Evolutionary conservation across 2,113 vertebrate species (phyloP).

Genomic region (Sapajus apella): DNA sequence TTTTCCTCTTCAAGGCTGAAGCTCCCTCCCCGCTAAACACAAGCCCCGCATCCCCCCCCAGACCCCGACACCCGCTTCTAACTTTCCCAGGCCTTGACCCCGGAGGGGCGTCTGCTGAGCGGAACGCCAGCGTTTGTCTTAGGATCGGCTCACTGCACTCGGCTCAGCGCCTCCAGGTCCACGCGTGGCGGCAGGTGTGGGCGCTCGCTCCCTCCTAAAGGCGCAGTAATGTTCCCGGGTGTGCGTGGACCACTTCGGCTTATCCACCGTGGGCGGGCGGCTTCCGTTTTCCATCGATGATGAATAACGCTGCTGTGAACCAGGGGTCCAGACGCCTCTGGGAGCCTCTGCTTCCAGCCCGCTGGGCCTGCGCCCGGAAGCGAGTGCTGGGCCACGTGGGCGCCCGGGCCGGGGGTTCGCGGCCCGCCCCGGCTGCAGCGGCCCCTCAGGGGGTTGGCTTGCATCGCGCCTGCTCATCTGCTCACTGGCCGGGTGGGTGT

Average conservation of each 20-base stretch:
- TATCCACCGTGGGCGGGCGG: too few species aligned
- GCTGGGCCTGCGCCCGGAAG: background rate
- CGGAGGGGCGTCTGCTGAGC: accelerated
- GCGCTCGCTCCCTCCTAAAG: background rate
- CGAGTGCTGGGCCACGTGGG: background rate
- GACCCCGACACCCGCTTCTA: background rate
- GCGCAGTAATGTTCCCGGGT: too few species aligned
- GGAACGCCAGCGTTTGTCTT: background rate
- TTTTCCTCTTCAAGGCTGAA: background rate
- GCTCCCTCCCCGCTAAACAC: background rate
- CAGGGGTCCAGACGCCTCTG: accelerated
- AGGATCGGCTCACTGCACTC: background rate
- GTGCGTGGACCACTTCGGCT: accelerated
- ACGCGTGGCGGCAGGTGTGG: accelerated
- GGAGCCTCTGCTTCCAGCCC: background rate
- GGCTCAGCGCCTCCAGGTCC: too few species aligned
- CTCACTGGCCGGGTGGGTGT: background rate
- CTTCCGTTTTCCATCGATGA: background rate
- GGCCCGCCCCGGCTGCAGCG: too few species aligned
- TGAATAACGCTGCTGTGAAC: background rate
- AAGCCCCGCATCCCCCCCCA: background rate
- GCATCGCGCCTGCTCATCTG: background rate
- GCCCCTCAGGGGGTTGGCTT: background rate
- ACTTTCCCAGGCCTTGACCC: accelerated
- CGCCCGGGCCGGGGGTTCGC: too few species aligned